Evolutionary conservation across 2,888 invertebrate species (phyloP), one percentile per base, ranked within the genome.

Genomic region (Halictus quadricinctus): DNA sequence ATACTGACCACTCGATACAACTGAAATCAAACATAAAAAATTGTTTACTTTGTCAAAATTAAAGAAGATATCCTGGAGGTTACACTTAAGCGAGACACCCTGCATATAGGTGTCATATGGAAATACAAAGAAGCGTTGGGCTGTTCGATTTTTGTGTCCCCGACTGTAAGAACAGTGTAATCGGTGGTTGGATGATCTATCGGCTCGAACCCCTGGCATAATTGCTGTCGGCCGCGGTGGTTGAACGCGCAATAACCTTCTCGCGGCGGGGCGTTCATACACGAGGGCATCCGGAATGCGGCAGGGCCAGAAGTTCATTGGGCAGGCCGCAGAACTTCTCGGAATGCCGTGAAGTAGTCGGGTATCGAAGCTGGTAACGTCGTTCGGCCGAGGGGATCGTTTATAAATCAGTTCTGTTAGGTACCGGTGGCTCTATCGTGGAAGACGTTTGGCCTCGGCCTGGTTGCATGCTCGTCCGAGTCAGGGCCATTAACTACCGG

Each of bases 401-500:
- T 83, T 80, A 83, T 86, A 86, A 86, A 87, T 87, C 87, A 80
- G 85, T 73, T 70, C 41, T 69, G 76, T 43, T 75, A 58, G 77
- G 77, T 76, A 21, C 50, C 66, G 66, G 29, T 54, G 43, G 41
- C 58, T 46, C 73, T 78, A 79, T 80, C 80, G 60, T 29, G 72
- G 77, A 81, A 79, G 81, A 81, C 46, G 81, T 73, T 76, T 70
- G 72, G 69, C 76, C 69, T 72, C 66, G 73, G 74, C 50, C 41
- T 50, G 73, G 76, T 88, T 88, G 88, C 86, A 88, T 77, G 88
- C 64, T 69, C 64, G 73, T 60, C 76, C 80, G 41, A 54, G 72
- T 75, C 70, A 58, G 76, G 66, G 72, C 90, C 88, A 83, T 90
- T 90, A 90, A 83, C 90, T 58, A 73, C 76, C 82, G 73, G 74